phyloP scores from a whole-genome alignment of 2,113 vertebrate species.

The Pionites leucogaster region DNA sequence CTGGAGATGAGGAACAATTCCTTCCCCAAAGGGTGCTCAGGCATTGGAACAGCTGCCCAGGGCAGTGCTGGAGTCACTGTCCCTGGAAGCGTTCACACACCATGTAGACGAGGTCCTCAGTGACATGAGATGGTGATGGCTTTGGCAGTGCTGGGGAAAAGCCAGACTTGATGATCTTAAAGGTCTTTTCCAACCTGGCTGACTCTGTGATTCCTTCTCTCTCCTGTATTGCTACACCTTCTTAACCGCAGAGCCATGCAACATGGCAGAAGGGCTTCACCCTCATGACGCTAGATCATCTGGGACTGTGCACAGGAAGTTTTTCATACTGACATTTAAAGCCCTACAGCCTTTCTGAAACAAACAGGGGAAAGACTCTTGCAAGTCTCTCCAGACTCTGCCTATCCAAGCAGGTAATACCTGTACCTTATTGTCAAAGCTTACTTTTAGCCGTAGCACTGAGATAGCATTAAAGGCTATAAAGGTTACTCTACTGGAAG shows the following conservation, averaged over 20 bases:
- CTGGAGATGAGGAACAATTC: neutral
- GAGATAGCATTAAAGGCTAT: neutral
- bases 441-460: neutral
- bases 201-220: neutral
- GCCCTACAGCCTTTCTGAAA: neutral
- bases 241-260: neutral
- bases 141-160: neutral
- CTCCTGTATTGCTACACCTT: neutral
- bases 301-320: neutral
- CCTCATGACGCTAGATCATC: neutral
- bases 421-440: neutral
- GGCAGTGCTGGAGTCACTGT: neutral
- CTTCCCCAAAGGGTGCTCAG: neutral
- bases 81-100: neutral
- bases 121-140: neutral
- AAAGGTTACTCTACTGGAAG: neutral
- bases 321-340: neutral
- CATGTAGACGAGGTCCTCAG: neutral
- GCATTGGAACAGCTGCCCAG: neutral
- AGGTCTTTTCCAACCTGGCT: neutral
- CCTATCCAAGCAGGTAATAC: neutral
- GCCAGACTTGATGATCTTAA: neutral
- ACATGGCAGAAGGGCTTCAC: fast-evolving
- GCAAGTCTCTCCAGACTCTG: neutral
- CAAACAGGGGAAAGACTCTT: neutral